Conservation (phyloP, 2,888 invertebrate species). For the Clepsis dumicolana region DNA sequence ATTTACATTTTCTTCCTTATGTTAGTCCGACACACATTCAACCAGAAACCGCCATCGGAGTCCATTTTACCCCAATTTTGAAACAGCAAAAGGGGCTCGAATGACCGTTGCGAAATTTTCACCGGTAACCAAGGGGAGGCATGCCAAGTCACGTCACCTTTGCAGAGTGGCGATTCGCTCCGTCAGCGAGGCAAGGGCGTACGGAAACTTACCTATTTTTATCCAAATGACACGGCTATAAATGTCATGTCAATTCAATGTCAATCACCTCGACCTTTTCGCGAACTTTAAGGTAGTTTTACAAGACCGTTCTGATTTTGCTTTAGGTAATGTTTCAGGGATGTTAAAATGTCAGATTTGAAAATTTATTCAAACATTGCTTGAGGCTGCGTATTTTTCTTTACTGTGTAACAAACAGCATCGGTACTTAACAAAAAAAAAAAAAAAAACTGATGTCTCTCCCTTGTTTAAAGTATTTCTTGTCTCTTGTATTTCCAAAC, state of each 20-base stretch:
- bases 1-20: no score
- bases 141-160: constrained; percentile 27
- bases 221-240: constrained; percentile 61
- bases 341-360: not conserved
- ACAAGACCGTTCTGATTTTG: constrained; percentile 3
- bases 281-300: constrained; percentile 36
- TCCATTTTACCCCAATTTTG: not conserved
- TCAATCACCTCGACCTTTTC: constrained; percentile 60
- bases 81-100: not conserved
- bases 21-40: no score
- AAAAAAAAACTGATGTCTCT: not conserved
- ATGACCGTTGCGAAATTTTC: constrained; percentile 22
- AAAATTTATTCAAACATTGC: no score
- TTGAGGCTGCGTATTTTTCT: no score
- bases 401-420: no score
- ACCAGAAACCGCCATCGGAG: no score
- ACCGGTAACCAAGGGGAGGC: constrained; percentile 32
- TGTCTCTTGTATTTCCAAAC: not conserved
- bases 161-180: constrained; percentile 33
- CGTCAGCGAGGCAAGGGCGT: constrained; percentile 47
- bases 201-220: constrained; percentile 65
- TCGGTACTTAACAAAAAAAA: no score
- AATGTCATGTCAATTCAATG: no score
- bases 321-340: constrained; percentile 11
- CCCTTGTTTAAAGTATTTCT: not conserved